A percentile compares a stretch with the other conserved stretches of the same genome.
phyloP scores from a whole-genome alignment of 2,797 vertebrate species.

The Danio tinwini region DNA sequence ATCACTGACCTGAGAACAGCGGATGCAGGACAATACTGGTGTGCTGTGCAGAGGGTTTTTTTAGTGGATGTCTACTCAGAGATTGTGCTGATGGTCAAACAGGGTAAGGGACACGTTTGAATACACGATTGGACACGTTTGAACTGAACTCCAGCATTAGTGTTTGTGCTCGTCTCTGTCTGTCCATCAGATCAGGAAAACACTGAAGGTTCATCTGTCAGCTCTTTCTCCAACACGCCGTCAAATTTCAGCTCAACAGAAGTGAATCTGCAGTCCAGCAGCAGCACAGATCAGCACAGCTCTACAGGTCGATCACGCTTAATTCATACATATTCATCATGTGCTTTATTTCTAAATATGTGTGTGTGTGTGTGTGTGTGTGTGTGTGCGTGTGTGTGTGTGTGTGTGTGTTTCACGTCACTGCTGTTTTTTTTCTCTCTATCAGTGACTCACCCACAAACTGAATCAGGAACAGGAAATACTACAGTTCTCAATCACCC shows the following conservation, averaged over 20 bases:
- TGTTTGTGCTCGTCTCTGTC: neutral
- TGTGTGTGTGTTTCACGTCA: too few relatives aligned
- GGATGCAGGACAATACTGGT: constrained; percentile 29
- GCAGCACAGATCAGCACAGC: neutral
- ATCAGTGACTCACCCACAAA: too few relatives aligned
- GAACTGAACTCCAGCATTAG: too few relatives aligned
- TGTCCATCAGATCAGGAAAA: neutral
- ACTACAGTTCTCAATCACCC: too few relatives aligned
- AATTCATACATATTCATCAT: too few relatives aligned
- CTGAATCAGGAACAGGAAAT: too few relatives aligned
- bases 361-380: too few relatives aligned
- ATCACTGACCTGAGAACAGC: constrained; percentile 4
- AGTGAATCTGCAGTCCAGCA: neutral
- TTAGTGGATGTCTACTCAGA: neutral
- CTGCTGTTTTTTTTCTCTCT: too few relatives aligned
- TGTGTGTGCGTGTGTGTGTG: too few relatives aligned
- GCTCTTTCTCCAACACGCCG: neutral
- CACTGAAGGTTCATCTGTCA: neutral
- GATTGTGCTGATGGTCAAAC: constrained; percentile 7
- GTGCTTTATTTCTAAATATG: too few relatives aligned
- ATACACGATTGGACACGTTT: too few relatives aligned
- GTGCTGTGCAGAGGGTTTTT: neutral
- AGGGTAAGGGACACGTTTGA: neutral
- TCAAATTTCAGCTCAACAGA: neutral
- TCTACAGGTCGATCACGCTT: neutral